Percentiles rank a stretch among this genome's conserved stretches.
These are phyloP conservation scores for Miichthys miiuy DNA, from an alignment of 2,797 vertebrate species.

Conservation along the genomic window DNA sequence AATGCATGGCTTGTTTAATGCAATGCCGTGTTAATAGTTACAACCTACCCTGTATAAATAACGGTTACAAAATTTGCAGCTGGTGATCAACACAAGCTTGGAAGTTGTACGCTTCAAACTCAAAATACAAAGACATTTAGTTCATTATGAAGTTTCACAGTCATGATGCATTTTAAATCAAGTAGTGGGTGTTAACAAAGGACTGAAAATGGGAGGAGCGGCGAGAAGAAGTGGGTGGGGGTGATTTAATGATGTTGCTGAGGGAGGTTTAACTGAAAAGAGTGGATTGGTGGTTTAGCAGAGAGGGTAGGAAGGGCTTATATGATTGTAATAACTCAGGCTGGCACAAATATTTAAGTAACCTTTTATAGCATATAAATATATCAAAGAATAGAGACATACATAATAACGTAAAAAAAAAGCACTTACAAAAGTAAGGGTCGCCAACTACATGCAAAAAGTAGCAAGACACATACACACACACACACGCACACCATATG, in stretches of 20 bases:
- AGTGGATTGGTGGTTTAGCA: conserved; percentile 32
- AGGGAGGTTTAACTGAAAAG: conserved; percentile 23
- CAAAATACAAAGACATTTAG: background rate
- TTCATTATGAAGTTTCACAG: conserved; percentile 9
- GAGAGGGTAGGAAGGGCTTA: background rate
- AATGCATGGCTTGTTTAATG: too few relatives aligned
- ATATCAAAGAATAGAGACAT: conserved; percentile 28
- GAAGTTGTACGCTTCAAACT: background rate
- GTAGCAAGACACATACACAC: conserved; percentile 22
- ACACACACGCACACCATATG: conserved; percentile 56
- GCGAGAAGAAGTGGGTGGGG: conserved; percentile 16
- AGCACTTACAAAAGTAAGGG: conserved; percentile 15
- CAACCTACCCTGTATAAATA: background rate
- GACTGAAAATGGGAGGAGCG: conserved; percentile 23
- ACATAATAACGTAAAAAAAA: conserved; percentile 21
- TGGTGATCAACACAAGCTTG: background rate
- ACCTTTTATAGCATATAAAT: conserved; percentile 11
- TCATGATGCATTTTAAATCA: conserved; percentile 25
- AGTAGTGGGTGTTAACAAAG: conserved; percentile 31
- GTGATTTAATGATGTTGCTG: conserved; percentile 24
- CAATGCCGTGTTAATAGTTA: too few relatives aligned
- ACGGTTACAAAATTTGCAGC: background rate
- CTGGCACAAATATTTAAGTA: conserved; percentile 18
- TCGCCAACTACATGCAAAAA: conserved; percentile 20
- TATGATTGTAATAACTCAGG: conserved; percentile 3